Conservation (phyloP, 2,113 vertebrate species). For the Percopsis transmontana region DNA sequence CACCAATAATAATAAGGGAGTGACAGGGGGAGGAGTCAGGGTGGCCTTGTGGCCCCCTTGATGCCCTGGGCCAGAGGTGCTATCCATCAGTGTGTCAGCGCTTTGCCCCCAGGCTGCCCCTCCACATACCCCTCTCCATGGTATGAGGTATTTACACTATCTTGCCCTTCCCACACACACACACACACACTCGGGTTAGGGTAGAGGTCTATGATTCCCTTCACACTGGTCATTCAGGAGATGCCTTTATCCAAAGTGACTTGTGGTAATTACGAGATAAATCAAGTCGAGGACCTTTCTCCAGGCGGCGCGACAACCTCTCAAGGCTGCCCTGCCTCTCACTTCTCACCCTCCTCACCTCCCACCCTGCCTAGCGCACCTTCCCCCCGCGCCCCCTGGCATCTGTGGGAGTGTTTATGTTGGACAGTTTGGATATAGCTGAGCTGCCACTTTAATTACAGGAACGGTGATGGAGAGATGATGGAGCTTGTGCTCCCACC, state of each 20-base stretch:
- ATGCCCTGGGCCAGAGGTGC: conserved; percentile 61
- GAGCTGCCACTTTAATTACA: conserved; percentile 63
- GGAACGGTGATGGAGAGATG: conserved; percentile 63
- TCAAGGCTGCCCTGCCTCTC: too few relatives aligned
- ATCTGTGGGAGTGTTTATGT: conserved; percentile 71
- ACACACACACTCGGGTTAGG: conserved; percentile 35
- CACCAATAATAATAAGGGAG: conserved; percentile 41
- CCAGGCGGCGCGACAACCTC: too few relatives aligned
- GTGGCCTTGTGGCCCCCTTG: conserved; percentile 42
- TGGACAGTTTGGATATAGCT: conserved; percentile 59
- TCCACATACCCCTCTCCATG: conserved; percentile 56
- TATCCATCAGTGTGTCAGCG: conserved; percentile 71
- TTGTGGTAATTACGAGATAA: too few relatives aligned
- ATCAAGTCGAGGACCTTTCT: too few relatives aligned
- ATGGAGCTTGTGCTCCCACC: conserved; percentile 14
- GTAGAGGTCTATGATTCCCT: conserved; percentile 51
- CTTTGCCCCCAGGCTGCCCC: conserved; percentile 43
- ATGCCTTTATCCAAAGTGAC: too few relatives aligned
- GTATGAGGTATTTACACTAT: conserved; percentile 51
- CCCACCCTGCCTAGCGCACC: background rate
- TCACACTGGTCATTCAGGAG: background rate
- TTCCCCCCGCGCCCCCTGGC: conserved; percentile 33
- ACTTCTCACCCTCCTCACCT: conserved; percentile 1
- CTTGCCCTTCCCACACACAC: conserved; percentile 34
- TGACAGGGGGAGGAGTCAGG: conserved; percentile 26